Evolutionary conservation across 2,113 vertebrate genomes (phyloP).

Genomic region (Xenus cinereus): DNA sequence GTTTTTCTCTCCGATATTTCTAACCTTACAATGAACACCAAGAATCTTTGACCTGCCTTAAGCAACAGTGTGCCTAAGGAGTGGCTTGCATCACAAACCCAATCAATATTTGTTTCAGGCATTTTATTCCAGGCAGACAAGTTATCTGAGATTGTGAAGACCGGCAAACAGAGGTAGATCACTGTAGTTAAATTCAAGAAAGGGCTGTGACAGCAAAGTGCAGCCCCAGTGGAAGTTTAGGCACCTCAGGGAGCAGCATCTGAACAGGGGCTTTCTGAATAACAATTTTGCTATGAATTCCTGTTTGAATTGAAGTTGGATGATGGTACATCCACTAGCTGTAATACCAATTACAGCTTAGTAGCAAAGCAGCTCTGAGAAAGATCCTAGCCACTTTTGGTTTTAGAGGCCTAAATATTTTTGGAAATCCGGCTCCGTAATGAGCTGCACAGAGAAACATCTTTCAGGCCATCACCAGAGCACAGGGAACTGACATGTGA

Average conservation of each 20-base stretch:
- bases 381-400: not conserved
- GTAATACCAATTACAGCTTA: not conserved
- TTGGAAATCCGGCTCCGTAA: not conserved
- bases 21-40: not conserved
- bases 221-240: not conserved
- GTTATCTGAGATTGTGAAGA: not conserved
- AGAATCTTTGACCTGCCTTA: not conserved
- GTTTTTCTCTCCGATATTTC: not conserved
- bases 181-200: not conserved
- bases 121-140: not conserved
- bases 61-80: constrained; percentile 28
- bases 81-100: not conserved
- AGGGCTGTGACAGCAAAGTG: not conserved
- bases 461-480: not conserved
- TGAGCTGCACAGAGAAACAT: not conserved
- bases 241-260: not conserved
- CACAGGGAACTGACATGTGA: rapidly evolving
- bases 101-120: constrained; percentile 5
- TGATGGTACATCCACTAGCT: not conserved
- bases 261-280: not conserved
- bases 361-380: not conserved
- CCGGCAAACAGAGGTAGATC: not conserved
- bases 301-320: not conserved
- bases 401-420: not conserved
- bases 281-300: not conserved